Evolutionary conservation across 2,113 vertebrate species (phyloP).

Genomic region (Xiphophorus maculatus): DNA sequence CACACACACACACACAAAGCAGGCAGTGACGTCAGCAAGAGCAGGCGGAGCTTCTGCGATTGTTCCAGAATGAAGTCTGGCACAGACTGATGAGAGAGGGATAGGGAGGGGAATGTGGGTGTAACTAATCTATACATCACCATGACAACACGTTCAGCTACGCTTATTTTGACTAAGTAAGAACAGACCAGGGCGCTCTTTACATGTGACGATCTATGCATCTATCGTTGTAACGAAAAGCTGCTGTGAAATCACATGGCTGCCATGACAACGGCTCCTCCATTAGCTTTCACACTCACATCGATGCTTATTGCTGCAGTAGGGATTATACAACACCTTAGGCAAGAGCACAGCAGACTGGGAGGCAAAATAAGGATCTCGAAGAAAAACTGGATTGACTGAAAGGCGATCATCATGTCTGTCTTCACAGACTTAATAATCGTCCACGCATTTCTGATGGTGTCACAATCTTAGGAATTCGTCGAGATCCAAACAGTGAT

Average conservation of each 20-base stretch:
- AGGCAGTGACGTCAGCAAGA: neutral
- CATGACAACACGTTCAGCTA: conserved; percentile 27
- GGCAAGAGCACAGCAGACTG: conserved; percentile 1
- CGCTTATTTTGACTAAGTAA: neutral
- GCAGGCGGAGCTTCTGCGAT: neutral
- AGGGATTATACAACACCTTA: conserved; percentile 46
- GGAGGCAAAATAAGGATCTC: neutral
- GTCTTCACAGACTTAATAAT: neutral
- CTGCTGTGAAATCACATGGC: conserved; percentile 20
- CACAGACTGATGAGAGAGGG: neutral
- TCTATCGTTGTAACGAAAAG: neutral
- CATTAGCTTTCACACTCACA: conserved; percentile 9
- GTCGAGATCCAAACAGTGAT: neutral
- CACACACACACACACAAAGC: conserved; percentile 1
- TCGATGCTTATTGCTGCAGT: conserved; percentile 24
- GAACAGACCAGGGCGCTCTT: conserved; percentile 2
- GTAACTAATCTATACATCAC: conserved; percentile 49
- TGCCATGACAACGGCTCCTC: conserved; percentile 53
- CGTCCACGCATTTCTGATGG: neutral
- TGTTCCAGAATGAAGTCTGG: conserved; percentile 19
- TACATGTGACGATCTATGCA: conserved; percentile 7
- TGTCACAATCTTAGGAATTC: too few relatives aligned
- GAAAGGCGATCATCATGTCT: too few relatives aligned
- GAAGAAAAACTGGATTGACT: neutral
- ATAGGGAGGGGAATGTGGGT: conserved; percentile 9